Evolutionary conservation across 2,113 vertebrate species (phyloP).

Genomic region (Eulacestoma nigropectus): DNA sequence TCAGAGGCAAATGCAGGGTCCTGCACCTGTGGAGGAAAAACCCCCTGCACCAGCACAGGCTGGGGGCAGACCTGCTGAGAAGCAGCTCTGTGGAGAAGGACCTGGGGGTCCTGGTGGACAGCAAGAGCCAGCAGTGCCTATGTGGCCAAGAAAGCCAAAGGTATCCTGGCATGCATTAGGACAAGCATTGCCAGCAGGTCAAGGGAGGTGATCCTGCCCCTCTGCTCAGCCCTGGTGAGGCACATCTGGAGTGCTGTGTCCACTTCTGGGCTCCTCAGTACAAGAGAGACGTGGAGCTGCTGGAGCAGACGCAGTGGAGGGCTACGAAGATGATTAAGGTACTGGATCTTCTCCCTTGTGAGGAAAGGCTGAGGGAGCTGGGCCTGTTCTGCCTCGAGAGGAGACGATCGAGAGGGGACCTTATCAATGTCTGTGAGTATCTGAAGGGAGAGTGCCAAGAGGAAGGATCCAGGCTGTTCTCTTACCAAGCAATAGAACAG

Average conservation of each 20-base stretch:
- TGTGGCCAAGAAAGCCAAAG: not conserved
- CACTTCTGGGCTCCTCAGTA: not conserved
- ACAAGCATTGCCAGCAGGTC: not conserved
- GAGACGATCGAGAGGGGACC: not conserved
- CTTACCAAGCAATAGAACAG: not conserved
- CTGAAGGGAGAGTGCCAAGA: not conserved
- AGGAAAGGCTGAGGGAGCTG: not conserved
- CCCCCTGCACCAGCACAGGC: not conserved
- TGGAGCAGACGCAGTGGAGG: not conserved
- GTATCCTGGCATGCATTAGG: not conserved
- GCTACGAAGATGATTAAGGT: not conserved
- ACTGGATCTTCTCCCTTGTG: not conserved
- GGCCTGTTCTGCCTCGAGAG: not conserved
- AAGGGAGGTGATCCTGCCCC: not conserved
- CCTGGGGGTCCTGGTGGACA: not conserved
- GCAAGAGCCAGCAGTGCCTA: not conserved
- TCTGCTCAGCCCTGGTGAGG: not conserved
- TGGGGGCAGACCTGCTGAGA: not conserved
- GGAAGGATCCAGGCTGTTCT: not conserved
- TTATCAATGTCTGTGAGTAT: not conserved
- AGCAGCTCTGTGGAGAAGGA: not conserved
- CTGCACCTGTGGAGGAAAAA: not conserved
- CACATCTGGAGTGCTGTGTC: not conserved
- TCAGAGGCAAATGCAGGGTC: not conserved
- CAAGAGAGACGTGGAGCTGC: not conserved